Evolutionary conservation across 2,888 invertebrate species (phyloP).

Genomic region (Ochropacha duplaris): DNA sequence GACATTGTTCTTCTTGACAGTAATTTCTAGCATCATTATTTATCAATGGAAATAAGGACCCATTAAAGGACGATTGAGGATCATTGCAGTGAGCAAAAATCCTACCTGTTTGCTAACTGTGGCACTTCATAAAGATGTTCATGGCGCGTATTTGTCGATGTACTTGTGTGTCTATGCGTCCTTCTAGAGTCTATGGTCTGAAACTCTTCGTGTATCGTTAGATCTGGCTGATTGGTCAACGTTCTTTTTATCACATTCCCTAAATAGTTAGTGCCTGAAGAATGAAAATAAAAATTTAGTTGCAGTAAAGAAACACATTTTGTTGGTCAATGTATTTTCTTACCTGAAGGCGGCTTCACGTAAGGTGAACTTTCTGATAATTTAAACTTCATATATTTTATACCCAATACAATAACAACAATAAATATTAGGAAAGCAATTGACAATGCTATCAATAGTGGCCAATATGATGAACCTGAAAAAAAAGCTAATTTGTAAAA

Average conservation of each 20-base stretch:
- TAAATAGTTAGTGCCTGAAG: slow-evolving; percentile 86
- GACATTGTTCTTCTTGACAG: too few species aligned
- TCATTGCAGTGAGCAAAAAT: neutral
- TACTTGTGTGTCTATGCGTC: slow-evolving; percentile 66
- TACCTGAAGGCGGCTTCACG: slow-evolving; percentile 73
- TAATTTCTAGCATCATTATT: too few species aligned
- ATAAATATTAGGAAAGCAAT: slow-evolving; percentile 73
- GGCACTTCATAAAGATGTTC: slow-evolving; percentile 95
- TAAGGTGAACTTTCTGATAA: slow-evolving; percentile 70
- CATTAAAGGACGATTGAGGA: neutral
- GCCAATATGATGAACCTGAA: slow-evolving; percentile 74
- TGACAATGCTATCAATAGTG: slow-evolving; percentile 64
- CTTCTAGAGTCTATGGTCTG: slow-evolving; percentile 89
- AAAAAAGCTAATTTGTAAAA: slow-evolving; percentile 9
- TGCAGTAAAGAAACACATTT: slow-evolving; percentile 1
- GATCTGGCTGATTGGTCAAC: slow-evolving; percentile 90
- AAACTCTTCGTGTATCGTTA: slow-evolving; percentile 87
- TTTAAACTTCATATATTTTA: slow-evolving; percentile 75
- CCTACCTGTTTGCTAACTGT: slow-evolving; percentile 80
- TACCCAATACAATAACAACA: slow-evolving; percentile 67
- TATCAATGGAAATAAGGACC: too few species aligned
- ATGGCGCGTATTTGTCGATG: slow-evolving; percentile 86
- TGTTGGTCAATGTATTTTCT: slow-evolving; percentile 4
- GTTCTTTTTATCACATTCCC: slow-evolving; percentile 92
- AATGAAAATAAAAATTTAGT: slow-evolving; percentile 2